A percentile compares a stretch with the other conserved stretches of the same genome.
Evolutionary conservation across 1,140 invertebrate genomes (phyloP).

Genomic region (Bombus sibiricus): DNA sequence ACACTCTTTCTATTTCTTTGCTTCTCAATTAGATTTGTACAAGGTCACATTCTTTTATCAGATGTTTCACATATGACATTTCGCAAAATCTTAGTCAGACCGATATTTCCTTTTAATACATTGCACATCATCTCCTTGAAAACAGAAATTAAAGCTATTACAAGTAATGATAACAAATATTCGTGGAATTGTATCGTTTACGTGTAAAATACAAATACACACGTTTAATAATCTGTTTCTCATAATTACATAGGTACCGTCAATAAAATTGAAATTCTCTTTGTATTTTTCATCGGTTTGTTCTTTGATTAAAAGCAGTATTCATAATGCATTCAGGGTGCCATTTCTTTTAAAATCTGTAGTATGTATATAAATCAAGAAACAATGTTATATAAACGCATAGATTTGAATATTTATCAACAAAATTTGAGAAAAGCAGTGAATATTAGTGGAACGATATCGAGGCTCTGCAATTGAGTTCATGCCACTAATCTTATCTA

Average conservation of each 20-base stretch:
- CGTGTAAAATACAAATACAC: too few species aligned
- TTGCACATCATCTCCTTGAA: too few species aligned
- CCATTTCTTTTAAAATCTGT: neutral
- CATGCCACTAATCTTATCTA: neutral
- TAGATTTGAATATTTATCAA: neutral
- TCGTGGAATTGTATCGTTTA: neutral
- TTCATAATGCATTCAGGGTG: neutral
- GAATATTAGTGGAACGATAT: neutral
- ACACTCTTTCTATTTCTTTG: too few species aligned
- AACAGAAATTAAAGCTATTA: too few species aligned
- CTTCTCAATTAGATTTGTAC: neutral
- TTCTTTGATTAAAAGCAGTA: neutral
- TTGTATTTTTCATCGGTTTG: neutral
- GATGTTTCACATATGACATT: too few species aligned
- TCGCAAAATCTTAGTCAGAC: too few species aligned
- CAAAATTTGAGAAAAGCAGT: neutral
- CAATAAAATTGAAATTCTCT: neutral
- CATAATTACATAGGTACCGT: neutral
- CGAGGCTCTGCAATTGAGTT: too few species aligned
- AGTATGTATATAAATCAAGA: neutral
- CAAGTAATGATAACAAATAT: too few species aligned
- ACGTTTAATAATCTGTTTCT: neutral
- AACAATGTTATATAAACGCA: neutral
- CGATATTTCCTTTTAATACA: too few species aligned
- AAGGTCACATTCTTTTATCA: neutral